Percentiles rank a stretch among this genome's conserved stretches.
phyloP scores from a whole-genome alignment of 1,140 invertebrate genomes.

The Atta cephalotes region DNA sequence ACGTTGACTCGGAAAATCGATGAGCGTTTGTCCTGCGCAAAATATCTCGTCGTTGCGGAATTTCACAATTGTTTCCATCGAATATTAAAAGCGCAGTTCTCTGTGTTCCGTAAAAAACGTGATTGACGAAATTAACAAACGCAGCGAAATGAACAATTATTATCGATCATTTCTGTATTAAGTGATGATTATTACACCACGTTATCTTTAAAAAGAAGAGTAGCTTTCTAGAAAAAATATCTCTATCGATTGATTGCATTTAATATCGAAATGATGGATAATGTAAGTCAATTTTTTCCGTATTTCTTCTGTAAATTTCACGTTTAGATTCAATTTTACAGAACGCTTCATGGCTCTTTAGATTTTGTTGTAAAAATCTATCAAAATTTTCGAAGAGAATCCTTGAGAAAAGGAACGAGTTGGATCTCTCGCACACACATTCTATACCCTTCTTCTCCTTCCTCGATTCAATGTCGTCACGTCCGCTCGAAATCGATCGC shows the following conservation, averaged over 20 bases:
- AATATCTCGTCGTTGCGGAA: not conserved
- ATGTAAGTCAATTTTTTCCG: not conserved
- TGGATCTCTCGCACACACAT: not conserved
- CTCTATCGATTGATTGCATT: not conserved
- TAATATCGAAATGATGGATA: conserved; percentile 13
- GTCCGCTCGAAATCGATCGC: not conserved
- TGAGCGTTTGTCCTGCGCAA: conserved; percentile 1
- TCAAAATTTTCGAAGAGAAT: not conserved
- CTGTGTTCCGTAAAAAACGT: not conserved
- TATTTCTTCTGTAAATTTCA: not conserved
- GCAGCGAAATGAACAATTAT: not conserved
- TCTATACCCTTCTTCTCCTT: conserved; percentile 14
- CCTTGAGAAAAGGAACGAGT: not conserved
- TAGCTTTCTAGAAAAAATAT: conserved; percentile 9
- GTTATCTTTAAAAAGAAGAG: not conserved
- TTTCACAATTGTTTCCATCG: not conserved
- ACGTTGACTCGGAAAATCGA: conserved; percentile 26
- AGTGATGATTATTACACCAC: not conserved
- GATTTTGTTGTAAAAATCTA: not conserved
- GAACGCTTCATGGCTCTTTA: conserved; percentile 23
- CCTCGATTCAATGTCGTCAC: not conserved
- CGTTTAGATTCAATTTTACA: not conserved
- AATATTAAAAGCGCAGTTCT: conserved; percentile 26
- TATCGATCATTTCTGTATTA: conserved; percentile 30
- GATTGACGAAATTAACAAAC: not conserved